Conservation (phyloP, 92 coral and sea anemone genomes). For the Galaxea fascicularis region DNA sequence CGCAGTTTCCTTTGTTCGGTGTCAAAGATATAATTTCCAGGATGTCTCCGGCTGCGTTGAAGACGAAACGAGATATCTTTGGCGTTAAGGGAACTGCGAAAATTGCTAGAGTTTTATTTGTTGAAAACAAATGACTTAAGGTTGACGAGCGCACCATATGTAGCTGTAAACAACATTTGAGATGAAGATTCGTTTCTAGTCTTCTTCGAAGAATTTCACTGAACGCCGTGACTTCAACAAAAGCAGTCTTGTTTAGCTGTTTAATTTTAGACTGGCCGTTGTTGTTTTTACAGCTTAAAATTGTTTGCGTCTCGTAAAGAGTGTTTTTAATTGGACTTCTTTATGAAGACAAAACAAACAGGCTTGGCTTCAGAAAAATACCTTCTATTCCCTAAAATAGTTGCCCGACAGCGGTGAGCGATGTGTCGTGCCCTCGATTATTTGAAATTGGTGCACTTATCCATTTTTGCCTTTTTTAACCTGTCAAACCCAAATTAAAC, state of each 20-base stretch:
- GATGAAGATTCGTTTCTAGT: not conserved
- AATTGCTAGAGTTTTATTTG: not conserved
- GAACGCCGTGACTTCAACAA: not conserved
- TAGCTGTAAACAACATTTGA: not conserved
- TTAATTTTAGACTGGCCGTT: conserved; percentile 32
- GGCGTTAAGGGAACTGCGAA: conserved; percentile 15
- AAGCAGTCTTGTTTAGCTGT: conserved; percentile 24
- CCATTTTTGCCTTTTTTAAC: conserved; percentile 10
- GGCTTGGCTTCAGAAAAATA: not conserved
- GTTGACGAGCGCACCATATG: conserved; percentile 43
- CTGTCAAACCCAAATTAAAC: conserved; percentile 13
- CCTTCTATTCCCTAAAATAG: conserved; percentile 6
- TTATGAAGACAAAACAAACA: conserved; percentile 3
- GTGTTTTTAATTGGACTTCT: conserved; percentile 25
- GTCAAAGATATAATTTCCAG: conserved; percentile 38
- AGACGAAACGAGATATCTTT: conserved; percentile 46
- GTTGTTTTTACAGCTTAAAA: conserved; percentile 42
- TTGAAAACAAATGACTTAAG: not conserved
- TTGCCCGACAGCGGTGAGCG: not conserved
- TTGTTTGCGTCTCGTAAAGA: conserved; percentile 20
- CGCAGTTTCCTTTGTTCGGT: conserved; percentile 44
- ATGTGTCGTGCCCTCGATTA: not conserved
- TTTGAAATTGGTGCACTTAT: not conserved
- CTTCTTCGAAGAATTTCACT: not conserved
- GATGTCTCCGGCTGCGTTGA: conserved; percentile 44